Percentiles rank a stretch among this genome's conserved stretches.
These are phyloP conservation scores for Galeopsomyia nigrocyanea DNA, from an alignment of 2,888 invertebrate species.

Conservation along the genomic window DNA sequence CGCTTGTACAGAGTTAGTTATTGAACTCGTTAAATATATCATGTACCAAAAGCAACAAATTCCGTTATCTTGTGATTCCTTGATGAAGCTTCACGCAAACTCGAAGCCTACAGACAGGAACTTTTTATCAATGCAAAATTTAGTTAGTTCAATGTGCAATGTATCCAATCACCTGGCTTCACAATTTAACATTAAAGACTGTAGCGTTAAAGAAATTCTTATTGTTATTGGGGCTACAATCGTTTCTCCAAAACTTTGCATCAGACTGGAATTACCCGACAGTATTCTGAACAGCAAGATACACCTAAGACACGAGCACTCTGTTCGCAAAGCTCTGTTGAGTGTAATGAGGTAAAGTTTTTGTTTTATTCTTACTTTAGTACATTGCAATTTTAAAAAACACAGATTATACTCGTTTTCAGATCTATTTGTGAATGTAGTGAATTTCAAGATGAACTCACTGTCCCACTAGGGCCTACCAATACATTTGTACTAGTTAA, in stretches of 20 bases:
- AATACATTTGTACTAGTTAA: constrained; percentile 66
- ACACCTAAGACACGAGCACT: constrained; percentile 63
- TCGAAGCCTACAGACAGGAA: constrained; percentile 60
- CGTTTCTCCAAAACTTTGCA: constrained; percentile 63
- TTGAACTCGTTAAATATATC: constrained; percentile 66
- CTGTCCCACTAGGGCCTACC: constrained; percentile 60
- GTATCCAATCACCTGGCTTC: constrained; percentile 58
- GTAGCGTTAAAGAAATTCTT: constrained; percentile 62
- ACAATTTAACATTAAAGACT: constrained; percentile 57
- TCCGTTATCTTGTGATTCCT: constrained; percentile 65
- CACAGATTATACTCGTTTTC: constrained; percentile 43
- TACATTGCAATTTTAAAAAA: background rate
- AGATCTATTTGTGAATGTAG: constrained; percentile 63
- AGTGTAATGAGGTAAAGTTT: constrained; percentile 64
- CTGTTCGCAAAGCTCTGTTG: constrained; percentile 62
- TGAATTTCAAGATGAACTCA: constrained; percentile 64
- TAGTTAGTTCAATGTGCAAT: constrained; percentile 54
- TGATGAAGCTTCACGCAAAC: constrained; percentile 58
- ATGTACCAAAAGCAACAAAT: constrained; percentile 69
- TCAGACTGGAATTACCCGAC: constrained; percentile 60
- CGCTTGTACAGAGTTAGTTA: constrained; percentile 64
- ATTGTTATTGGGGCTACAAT: constrained; percentile 66
- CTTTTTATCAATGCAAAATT: constrained; percentile 53
- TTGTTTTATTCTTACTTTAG: constrained; percentile 18
- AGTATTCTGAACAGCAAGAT: constrained; percentile 58